Percentiles rank a stretch among this genome's conserved stretches.
Conservation (phyloP, 2,888 invertebrate genomes). For the Eledona agricola region DNA sequence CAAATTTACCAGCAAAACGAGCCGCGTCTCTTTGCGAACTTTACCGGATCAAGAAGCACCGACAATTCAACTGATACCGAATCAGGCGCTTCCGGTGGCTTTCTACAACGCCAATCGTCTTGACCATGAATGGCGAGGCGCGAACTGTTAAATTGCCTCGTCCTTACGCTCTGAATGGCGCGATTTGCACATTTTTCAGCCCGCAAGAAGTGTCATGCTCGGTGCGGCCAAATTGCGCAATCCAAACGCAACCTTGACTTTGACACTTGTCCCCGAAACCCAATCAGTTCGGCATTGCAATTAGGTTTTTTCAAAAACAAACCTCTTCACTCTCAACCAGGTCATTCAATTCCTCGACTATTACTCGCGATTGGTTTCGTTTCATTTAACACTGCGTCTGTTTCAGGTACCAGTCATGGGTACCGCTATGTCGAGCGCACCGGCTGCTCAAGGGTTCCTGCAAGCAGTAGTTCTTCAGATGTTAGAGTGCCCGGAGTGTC, state of each 20-base stretch:
- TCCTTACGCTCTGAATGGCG: conserved; percentile 22
- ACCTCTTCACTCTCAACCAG: conserved; percentile 7
- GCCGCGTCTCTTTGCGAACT: no score
- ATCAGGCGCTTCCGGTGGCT: no score
- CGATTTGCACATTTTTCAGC: conserved; percentile 5
- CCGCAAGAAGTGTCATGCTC: no score
- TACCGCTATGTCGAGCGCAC: conserved; percentile 60
- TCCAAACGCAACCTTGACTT: conserved; percentile 16
- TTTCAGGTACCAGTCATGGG: conserved; percentile 60
- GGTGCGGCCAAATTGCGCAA: conserved; percentile 15
- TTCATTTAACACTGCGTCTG: conserved; percentile 14
- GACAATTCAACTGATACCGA: no score
- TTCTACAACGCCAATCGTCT: no score
- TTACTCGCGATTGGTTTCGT: conserved; percentile 11
- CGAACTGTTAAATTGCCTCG: no score
- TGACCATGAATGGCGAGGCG: no score
- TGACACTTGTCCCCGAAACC: conserved; percentile 13
- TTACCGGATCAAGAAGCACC: no score
- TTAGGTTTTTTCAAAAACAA: not conserved
- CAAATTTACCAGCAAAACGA: no score
- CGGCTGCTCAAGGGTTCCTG: conserved; percentile 52
- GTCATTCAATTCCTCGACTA: conserved; percentile 14
- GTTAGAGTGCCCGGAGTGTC: conserved; percentile 56
- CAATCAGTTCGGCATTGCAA: not conserved
- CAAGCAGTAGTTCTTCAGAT: conserved; percentile 60